Evolutionary conservation across 1,140 invertebrate species (phyloP).

Genomic region (Araneus ventricosus): DNA sequence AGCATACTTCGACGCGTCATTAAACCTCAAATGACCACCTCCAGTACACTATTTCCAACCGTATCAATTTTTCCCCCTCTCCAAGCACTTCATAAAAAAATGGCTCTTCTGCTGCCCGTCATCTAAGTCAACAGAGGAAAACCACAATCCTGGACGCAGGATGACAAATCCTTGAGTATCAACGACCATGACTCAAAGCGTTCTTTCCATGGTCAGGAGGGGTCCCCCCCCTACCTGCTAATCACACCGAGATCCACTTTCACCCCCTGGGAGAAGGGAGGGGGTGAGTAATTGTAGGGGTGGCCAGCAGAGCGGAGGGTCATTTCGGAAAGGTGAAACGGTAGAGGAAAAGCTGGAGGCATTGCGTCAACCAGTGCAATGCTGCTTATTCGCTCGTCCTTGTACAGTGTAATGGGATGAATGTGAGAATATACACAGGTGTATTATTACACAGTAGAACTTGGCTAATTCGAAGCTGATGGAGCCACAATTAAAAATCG

Average conservation of each 20-base stretch:
- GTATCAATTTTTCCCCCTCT: no score
- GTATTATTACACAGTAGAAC: no score
- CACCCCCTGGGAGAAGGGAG: background rate
- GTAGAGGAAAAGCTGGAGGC: background rate
- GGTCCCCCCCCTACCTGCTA: slow-evolving; percentile 34
- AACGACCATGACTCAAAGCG: slow-evolving; percentile 33
- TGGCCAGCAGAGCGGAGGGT: background rate
- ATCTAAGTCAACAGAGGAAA: background rate
- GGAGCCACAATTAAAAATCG: no score
- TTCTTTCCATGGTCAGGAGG: slow-evolving; percentile 20
- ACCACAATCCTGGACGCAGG: slow-evolving; percentile 29
- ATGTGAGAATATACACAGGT: no score
- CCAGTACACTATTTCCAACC: no score
- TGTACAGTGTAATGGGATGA: no score
- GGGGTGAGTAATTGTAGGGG: slow-evolving; percentile 61
- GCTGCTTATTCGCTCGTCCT: no score
- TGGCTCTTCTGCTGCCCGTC: background rate
- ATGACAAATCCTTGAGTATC: background rate
- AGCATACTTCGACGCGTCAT: no score
- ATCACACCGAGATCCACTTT: slow-evolving; percentile 17
- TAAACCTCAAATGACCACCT: no score
- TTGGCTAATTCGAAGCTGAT: no score
- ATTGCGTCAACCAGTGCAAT: background rate
- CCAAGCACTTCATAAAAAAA: no score
- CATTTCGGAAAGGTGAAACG: background rate